Evolutionary conservation across 1,140 invertebrate species (phyloP), one percentile per base, ranked within the genome.

Genomic region (Trinorchestia longiramus): DNA sequence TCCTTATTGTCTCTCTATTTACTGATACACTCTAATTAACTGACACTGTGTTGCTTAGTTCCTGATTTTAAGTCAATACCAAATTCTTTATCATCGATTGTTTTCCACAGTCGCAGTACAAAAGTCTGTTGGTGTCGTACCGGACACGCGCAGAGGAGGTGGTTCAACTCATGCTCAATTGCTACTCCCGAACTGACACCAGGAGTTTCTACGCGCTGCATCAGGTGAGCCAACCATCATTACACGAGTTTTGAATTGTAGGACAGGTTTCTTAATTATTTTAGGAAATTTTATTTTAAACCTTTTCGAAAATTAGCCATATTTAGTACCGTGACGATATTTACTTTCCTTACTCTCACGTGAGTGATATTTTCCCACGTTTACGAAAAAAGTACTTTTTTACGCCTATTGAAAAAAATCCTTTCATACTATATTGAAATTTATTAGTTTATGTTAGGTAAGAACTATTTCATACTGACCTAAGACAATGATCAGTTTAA

Each of bases 101-200:
- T 87, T 43, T 96, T 95, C 97, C 97, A 4, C 97, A 98, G 97
- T 99, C 99, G 0, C 98, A 99, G 97, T 99, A 99, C 98, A 99
- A 99, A 97, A 99, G 98, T 97, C 97, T 99, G 96, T 98, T 99
- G 95, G 98, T 99, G 96, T 99, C 99, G 95, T 98, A 99, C 96
- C 97, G 98, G 97, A 99, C 99, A n/a, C 99, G 98, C 41, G 98
- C 98, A 0, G 98, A 99, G 97, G 99, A 99, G 97, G 97, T 99
- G 95, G 98, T 99, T 95, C 98, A 98, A 96, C 98, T 99, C 96
- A 97, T 99, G 88, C 97, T 99, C 44, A 98, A 98, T 97, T 99
- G 98, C 97, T 99, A 99, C 97, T 95, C 94, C 77, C 95, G 96
- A 4, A 95, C 87, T 0, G 96, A 97, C n/a, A 96, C 96, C 95